Base-by-base conservation (phyloP, 2,888 invertebrate genomes). In the Portevinia maculata region DNA sequence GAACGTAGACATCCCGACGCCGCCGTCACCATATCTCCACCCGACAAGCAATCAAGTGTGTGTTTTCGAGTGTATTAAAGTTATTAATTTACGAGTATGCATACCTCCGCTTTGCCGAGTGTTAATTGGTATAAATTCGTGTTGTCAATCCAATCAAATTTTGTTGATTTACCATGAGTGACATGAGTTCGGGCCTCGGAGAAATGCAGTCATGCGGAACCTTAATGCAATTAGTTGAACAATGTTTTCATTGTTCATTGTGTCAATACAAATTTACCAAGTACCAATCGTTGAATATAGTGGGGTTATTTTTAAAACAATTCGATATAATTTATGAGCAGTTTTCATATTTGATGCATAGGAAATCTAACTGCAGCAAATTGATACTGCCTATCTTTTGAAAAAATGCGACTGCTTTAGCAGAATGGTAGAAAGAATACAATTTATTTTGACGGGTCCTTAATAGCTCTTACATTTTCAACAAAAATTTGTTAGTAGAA, bases 51-150 rank as follows among this genome's bases (percentile, higher is more conserved):
- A 5, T 11, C 19, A 19, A 9, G 34, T 50, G 24, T 41, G 24
- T 41, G 19, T 19, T 19, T 44, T 6, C 15, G 37, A 1, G 19
- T 41, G 37, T n/a, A 21, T 21, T 17, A 1, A 59, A 57, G 57
- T 57, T 73, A 65, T 65, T 57, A 71, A 44, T 8, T 8, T 8
- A n/a, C n/a, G n/a, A n/a, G n/a, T n/a, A n/a, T 65, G 9, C 34
- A 52, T 46, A 50, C 57, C 34, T n/a, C 30, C 11, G 44, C 44
- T 19, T 21, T 5, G 44, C 1, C 6, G 50, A 17, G 48, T 60
- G 79, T 76, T 83, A 83, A 83, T 76, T 83, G 81, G 64, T 83
- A 76, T 76, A 76, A 83, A 83, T 70, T 48, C 71, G 50, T 55
- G 75, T 50, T 75, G 79, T 75, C 79, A 79, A 50, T 79, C 13